phyloP scores from a whole-genome alignment of 2,888 invertebrate genomes.

The Liodrosophila aerea region DNA sequence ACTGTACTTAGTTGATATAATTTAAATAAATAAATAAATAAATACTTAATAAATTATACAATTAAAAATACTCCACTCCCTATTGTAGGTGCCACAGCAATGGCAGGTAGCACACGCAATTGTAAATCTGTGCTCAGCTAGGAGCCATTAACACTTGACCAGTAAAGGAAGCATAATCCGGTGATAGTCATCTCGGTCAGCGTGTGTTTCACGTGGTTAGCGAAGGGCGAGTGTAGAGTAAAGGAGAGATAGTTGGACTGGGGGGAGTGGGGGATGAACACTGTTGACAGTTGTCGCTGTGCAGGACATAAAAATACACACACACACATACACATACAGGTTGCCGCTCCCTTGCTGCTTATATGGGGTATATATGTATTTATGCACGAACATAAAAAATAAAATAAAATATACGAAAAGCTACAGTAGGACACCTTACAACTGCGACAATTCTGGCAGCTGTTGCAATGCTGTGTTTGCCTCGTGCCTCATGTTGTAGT shows the following conservation, averaged over 20 bases:
- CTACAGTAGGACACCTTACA: conserved; percentile 70
- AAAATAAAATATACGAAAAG: conserved; percentile 7
- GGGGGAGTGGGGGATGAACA: not conserved
- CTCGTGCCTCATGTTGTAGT: conserved; percentile 34
- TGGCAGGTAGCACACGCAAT: no score
- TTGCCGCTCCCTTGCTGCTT: conserved; percentile 14
- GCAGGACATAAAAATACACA: conserved; percentile 57
- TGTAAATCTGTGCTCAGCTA: conserved; percentile 25
- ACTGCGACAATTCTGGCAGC: conserved; percentile 44
- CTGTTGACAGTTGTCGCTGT: conserved; percentile 67
- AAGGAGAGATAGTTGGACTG: conserved; percentile 23
- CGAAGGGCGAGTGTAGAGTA: no score
- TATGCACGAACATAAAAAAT: conserved; percentile 8
- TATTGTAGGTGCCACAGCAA: no score
- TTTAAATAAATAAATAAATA: no score
- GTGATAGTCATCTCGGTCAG: conserved; percentile 21
- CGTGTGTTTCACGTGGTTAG: conserved; percentile 9
- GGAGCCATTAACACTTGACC: conserved; percentile 49
- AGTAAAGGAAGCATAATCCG: conserved; percentile 9
- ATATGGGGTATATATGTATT: conserved; percentile 19
- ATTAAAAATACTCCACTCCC: no score
- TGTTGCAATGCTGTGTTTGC: conserved; percentile 32
- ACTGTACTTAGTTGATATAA: no score
- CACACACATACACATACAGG: not conserved
- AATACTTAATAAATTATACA: no score